Evolutionary conservation across 2,113 vertebrate species (phyloP), one percentile per base, ranked within the genome.

Genomic region (Oreamnos americanus): DNA sequence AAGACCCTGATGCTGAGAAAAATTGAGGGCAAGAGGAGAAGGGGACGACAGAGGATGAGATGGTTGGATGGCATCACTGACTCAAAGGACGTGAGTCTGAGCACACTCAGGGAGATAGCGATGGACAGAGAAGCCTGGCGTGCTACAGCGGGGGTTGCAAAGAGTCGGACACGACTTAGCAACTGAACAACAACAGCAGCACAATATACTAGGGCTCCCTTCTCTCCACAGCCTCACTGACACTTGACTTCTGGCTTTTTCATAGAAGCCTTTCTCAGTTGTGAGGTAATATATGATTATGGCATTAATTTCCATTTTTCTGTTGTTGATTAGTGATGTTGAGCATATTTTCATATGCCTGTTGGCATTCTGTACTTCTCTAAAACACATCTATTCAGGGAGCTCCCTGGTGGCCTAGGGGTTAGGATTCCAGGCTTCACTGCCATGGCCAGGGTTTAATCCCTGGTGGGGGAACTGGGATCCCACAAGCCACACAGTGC

Each of bases 191-290:
- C 4, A 6, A 2, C 33, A n/a, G 1, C n/a, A 39, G 67, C 5
- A 5, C 19, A 14, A 0, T 2, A 1, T 4, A 15, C 19, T 15
- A n/a, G 33, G 4, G 33, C 53, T 36, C 49, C 51, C 13, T 23
- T 25, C 55, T 26, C 51, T 83, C 21, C 7, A 39, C 12, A 16
- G 15, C 7, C n/a, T 83, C 21, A 16, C 51, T 39, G n/a, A 36
- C 33, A 5, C 12, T 36, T 1, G 21, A 15, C 25, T 55, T 25
- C 49, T 36, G 36, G 49, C 81, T 53, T 55, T 55, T 83, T 55
- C 3, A 10, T 26, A 16, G 16, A 26, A 16, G 21, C 21, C 33
- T 55, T 55, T 36, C 21, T 36, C 21, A 83, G 51, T 14, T 55
- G 23, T 55, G 51, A 83, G 51, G n/a, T 39, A 15, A 53, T 55